phyloP scores from a whole-genome alignment of 2,888 invertebrate species.

The Sinhomidia bicolor region DNA sequence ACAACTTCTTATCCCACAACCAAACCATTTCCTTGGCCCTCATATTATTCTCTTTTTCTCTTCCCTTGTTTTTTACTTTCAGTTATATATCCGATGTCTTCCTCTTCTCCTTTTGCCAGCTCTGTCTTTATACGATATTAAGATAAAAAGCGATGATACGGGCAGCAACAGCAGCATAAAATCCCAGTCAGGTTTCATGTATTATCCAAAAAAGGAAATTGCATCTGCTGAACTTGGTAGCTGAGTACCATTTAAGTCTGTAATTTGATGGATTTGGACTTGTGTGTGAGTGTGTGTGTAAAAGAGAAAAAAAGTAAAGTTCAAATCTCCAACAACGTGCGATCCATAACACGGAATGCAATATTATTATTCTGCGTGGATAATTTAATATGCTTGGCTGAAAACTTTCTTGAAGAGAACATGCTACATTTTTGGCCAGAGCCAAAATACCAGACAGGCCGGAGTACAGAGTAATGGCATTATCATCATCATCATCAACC shows the following conservation, averaged over 20 bases:
- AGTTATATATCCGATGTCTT: neutral
- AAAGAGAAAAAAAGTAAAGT: slow-evolving; percentile 4
- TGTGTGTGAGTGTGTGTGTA: too few relatives aligned
- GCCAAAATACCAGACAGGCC: slow-evolving; percentile 23
- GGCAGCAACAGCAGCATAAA: neutral
- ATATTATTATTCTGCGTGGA: neutral
- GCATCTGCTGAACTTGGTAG: slow-evolving; percentile 70
- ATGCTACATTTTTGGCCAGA: neutral
- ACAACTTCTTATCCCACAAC: neutral
- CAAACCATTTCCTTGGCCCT: neutral
- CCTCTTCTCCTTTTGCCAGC: neutral
- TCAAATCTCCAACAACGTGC: slow-evolving; percentile 15
- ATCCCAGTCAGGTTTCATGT: slow-evolving; percentile 60
- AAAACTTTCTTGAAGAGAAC: too few relatives aligned
- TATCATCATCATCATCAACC: too few relatives aligned
- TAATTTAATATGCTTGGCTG: neutral
- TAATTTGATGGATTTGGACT: slow-evolving; percentile 58
- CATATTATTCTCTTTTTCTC: neutral
- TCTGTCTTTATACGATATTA: slow-evolving; percentile 6
- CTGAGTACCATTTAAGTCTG: slow-evolving; percentile 67
- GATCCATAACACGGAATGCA: neutral
- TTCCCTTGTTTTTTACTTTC: slow-evolving; percentile 7
- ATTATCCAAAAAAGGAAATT: slow-evolving; percentile 67
- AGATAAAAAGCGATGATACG: neutral
- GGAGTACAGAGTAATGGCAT: neutral